Evolutionary conservation across 2,113 vertebrate species (phyloP), one percentile per base, ranked within the genome.

Genomic region (Centropristis striata): DNA sequence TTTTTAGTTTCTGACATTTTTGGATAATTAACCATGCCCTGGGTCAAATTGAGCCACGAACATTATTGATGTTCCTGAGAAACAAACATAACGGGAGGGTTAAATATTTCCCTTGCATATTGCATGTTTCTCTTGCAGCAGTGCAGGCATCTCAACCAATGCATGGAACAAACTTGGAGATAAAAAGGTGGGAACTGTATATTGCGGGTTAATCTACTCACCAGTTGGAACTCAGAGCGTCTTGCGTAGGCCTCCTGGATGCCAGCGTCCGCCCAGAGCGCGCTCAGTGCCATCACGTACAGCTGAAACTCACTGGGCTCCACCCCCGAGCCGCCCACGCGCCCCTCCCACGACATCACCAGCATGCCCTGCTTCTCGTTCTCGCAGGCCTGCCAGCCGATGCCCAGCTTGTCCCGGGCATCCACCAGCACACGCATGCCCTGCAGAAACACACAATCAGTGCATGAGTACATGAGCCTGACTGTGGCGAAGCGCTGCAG

Each of bases 291-390:
- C 0, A 96, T 97, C 14, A 97, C 97, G 0, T 99, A 99, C 11
- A 97, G 95, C 93, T 99, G 98, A 84, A 99, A 99, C 81, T 97
- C 96, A 61, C 96, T 92, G 1, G 98, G 97, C 90, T 99, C 98
- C 20, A 99, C 93, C 50, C 90, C 91, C 3, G 96, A 93, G 87
- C 96, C 92, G 11, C 98, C 97, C 1, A 95, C 96, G 37, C 96
- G 96, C 71, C 96, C 98, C 84, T 99, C 97, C 60, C 98, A 99
- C 70, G 97, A 97, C 98, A 99, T 98, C 90, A 99, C 91, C 91
- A 99, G 97, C 97, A 98, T 97, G 8, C 97, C 97, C 2, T 98
- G 97, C 93, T 99, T 99, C 92, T 97, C 98, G 5, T 99, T 99
- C 87, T 98, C 98, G 0, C 96, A 96, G 91, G 96, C 95, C 93